Evolutionary conservation across 2,113 vertebrate species (phyloP), one percentile per base, ranked within the genome.

Genomic region (Zosterops japonicus): DNA sequence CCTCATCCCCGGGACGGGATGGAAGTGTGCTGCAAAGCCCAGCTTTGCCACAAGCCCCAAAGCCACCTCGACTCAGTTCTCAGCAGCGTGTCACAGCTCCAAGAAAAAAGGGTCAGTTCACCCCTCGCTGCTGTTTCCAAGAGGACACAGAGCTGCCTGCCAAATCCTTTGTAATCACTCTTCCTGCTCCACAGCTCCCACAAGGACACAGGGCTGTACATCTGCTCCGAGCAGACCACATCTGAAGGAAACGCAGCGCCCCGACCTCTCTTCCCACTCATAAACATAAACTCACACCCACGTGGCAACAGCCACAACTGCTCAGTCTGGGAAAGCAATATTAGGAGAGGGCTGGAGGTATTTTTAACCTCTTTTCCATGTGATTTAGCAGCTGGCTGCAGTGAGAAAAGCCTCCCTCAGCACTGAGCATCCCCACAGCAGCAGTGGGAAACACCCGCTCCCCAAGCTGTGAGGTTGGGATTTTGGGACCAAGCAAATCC

Each of bases 271-370:
- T 86, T 94, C 95, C 96, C 93, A 93, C 96, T 92, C 96, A 11
- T 21, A 90, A 97, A 96, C 94, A 95, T 6, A 80, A 95, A 92
- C 90, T 96, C 71, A 93, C 96, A 78, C 95, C 95, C 95, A 95
- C 93, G 83, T 96, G 96, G 96, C 95, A 95, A 97, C 93, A 88
- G 96, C 87, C 67, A 69, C 94, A 90, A 96, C 93, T 71, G 94
- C 93, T 95, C 53, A 0, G 71, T 52, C 82, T 96, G 94, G 96
- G 96, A 94, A 97, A 96, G 88, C n/a, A 24, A 56, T 59, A 78
- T 88, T 19, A 94, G 79, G 55, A 67, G 75, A 85, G 85, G 75
- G n/a, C 56, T 55, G 44, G 55, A 90, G n/a, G 71, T 97, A 96
- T 96, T 97, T 97, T 97, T 96, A 97, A 94, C 92, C 90, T 95